Base-by-base conservation (phyloP, 1,140 invertebrate species). In the Trichonephila inaurata region DNA sequence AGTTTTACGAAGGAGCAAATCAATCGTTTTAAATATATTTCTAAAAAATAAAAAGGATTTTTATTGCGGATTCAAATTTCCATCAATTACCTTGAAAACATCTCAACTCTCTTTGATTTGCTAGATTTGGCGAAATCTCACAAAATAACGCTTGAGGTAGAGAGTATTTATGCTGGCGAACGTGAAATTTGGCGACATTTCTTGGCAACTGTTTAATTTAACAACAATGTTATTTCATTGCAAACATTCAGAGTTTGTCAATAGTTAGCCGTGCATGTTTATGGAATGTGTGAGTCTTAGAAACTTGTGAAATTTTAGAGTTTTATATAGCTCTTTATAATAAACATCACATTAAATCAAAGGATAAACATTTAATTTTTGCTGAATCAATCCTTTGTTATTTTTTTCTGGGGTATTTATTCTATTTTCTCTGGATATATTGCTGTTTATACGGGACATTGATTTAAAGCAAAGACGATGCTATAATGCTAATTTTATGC, bases 181-280 rank as follows among this genome's bases (percentile, higher is more conserved):
- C 18, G 5, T 2, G 40, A 19, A 33, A 7, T 28, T 82, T 83
- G 82, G 82, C 82, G 82, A 58, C 24, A 58, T 51, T 58, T 51
- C 24, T 83, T 83, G 82, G 82, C 82, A 12, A 14, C 44, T 83
- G 10, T 83, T 60, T 83, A 51, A 58, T 60, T 83, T 24, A 83
- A 83, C 82, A 83, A 83, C 82, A 83, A 83, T 83, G 82, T 83
- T 83, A 60, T 60, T 83, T 83, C 51, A n/a, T n/a, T 14, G 82
- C 82, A 83, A 83, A 83, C 82, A 51, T n/a, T 51, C 82, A 83
- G 77, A 82, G 33, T 77, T 77, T 83, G n/a, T 83, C 82, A 83
- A 83, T 83, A 60, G 40, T 77, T 77, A 77, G 72, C 18, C 3
- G 82, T 60, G 82, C 19, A 44, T 77, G 72, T 77, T 16, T 83